Base-by-base conservation (phyloP, 2,888 invertebrate species). In the Rhimphoctona megacephalus region DNA sequence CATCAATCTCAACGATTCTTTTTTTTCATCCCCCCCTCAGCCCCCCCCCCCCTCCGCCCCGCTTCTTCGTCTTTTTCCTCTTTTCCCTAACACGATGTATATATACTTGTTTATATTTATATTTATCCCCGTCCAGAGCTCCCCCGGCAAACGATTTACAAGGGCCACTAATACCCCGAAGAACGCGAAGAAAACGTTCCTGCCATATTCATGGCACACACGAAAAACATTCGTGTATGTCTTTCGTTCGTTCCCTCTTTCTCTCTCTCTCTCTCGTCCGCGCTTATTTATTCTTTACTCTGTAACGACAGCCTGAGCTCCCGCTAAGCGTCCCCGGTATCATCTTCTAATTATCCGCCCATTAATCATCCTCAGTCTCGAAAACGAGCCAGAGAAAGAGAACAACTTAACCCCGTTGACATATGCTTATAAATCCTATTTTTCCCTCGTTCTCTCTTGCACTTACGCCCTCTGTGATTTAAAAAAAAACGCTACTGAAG, bases 291-390 rank as follows among this genome's bases (percentile, higher is more conserved):
- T 36, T 64, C 64, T 43, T 76, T 66, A 66, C 69, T 80, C 80
- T 30, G 77, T 85, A 77, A 72, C 81, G 81, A 85, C 85, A 81
- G 57, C 54, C 39, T 57, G 89, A 88, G 88, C 83, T 69, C 87
- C 85, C 87, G 88, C 90, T 90, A 91, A 91, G 89, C 91, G 89
- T 88, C 90, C 85, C 78, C 88, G 88, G 89, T 90, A 92, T 93
- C 93, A 92, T 91, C 92, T 92, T 92, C 93, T 93, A 93, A 93
- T 93, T 93, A 93, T 93, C 92, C 90, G 91, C 89, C 90, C 91
- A 93, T 93, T 93, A 92, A 92, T 93, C 93, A 93, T 92, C 90
- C 90, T 52, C 52, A 19, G 30, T 54, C 52, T 73, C 22, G 64
- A 61, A 64, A 36, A 52, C 33, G 72, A 33, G 52, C 8, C 30